Percentiles rank a stretch among this genome's conserved stretches.
Conservation (phyloP, 2,888 invertebrate genomes). For the Micoletzkya japonica region DNA sequence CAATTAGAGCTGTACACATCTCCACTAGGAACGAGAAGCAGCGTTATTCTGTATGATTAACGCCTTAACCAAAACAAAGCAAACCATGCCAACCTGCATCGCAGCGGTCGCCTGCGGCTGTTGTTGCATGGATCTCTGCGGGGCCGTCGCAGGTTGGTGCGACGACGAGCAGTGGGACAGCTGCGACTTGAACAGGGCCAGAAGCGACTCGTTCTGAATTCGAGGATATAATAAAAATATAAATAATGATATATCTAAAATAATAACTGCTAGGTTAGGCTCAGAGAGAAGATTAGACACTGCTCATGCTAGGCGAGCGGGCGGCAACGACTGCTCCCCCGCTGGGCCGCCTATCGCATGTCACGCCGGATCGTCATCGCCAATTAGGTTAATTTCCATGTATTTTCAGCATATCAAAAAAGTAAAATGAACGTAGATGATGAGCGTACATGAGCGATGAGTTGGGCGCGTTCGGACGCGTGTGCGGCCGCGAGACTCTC, state of each 20-base stretch:
- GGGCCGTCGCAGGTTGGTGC: not conserved
- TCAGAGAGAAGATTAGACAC: no score
- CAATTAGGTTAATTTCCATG: not conserved
- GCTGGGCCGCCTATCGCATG: no score
- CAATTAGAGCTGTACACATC: not conserved
- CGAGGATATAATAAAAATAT: not conserved
- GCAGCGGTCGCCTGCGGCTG: slow-evolving; percentile 12
- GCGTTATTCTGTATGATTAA: not conserved
- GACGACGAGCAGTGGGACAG: not conserved
- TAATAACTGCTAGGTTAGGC: slow-evolving; percentile 5
- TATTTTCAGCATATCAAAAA: no score
- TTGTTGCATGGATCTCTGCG: not conserved
- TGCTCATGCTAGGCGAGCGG: no score
- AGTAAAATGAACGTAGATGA: no score
- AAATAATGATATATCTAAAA: not conserved
- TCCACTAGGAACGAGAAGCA: no score
- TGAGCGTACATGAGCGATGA: not conserved
- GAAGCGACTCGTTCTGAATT: slow-evolving; percentile 1
- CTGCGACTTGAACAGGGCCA: slow-evolving; percentile 1
- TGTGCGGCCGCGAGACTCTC: slow-evolving; percentile 6
- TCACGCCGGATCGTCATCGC: no score
- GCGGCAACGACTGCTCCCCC: no score
- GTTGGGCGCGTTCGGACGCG: slow-evolving; percentile 1
- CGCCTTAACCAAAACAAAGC: not conserved
- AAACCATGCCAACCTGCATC: not conserved